phyloP scores from a whole-genome alignment of 2,888 invertebrate genomes.

The Drosophila lacicola region DNA sequence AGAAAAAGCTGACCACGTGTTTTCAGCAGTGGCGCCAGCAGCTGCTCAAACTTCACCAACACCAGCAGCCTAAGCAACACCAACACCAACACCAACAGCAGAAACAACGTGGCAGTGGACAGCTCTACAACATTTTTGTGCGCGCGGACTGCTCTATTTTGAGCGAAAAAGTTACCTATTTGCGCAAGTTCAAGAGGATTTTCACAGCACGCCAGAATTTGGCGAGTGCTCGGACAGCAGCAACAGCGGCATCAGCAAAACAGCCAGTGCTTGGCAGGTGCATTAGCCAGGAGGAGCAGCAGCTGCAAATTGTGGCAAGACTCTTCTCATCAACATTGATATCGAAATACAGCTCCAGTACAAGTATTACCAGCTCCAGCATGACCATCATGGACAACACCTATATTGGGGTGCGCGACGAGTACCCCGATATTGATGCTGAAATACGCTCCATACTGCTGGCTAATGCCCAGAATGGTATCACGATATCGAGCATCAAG shows the following conservation, averaged over 20 bases:
- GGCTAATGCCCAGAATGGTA: slow-evolving; percentile 82
- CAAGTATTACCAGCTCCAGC: slow-evolving; percentile 20
- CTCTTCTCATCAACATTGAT: slow-evolving; percentile 75
- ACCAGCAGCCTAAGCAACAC: slow-evolving; percentile 18
- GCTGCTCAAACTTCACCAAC: slow-evolving; percentile 33
- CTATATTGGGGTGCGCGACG: slow-evolving; percentile 73
- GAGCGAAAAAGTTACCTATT: slow-evolving; percentile 39
- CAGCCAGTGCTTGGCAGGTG: slow-evolving; percentile 7
- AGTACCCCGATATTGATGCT: slow-evolving; percentile 79
- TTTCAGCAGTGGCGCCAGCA: slow-evolving; percentile 68
- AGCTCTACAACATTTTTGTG: slow-evolving; percentile 43
- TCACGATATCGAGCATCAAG: slow-evolving; percentile 82
- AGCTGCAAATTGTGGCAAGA: slow-evolving; percentile 68
- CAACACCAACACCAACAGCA: slow-evolving; percentile 22
- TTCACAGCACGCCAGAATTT: slow-evolving; percentile 35
- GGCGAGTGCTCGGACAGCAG: slow-evolving; percentile 6
- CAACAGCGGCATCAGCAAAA: neutral
- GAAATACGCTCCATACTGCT: slow-evolving; percentile 82
- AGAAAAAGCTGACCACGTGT: slow-evolving; percentile 79
- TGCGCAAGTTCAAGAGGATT: slow-evolving; percentile 57
- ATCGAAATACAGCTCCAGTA: slow-evolving; percentile 33
- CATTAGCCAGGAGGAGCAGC: slow-evolving; percentile 33
- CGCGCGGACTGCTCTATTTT: slow-evolving; percentile 38
- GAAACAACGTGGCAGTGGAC: slow-evolving; percentile 34
- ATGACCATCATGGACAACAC: slow-evolving; percentile 80